Conservation (phyloP, 2,113 vertebrate genomes). For the Guaruba guarouba region DNA sequence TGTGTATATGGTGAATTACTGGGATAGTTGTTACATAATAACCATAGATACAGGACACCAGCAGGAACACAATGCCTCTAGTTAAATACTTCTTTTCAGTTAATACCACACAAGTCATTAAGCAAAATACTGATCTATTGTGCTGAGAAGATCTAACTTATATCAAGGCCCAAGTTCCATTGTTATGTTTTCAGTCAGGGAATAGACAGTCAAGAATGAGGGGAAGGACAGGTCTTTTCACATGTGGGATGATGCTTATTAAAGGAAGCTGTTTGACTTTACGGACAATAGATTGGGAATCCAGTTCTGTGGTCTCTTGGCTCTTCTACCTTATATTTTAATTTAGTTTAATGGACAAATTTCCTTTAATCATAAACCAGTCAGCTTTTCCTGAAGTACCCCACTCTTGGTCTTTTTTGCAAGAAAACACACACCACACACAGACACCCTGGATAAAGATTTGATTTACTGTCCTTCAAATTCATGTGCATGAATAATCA, state of each 20-base stretch:
- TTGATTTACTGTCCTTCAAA: not conserved
- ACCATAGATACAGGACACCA: not conserved
- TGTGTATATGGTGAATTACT: not conserved
- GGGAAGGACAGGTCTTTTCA: not conserved
- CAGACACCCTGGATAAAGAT: not conserved
- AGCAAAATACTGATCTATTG: not conserved
- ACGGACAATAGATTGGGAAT: not conserved
- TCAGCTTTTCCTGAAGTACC: not conserved
- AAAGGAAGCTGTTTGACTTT: not conserved
- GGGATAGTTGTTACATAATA: not conserved
- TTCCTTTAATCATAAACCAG: not conserved
- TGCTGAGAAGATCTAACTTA: not conserved
- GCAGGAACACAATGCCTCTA: not conserved
- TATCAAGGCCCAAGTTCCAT: not conserved
- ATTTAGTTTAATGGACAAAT: not conserved
- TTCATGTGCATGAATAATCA: not conserved
- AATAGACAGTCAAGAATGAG: not conserved
- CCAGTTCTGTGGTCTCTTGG: not conserved
- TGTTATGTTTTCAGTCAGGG: not conserved
- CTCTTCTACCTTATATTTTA: not conserved
- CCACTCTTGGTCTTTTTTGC: not conserved
- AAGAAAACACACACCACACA: not conserved
- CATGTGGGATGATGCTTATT: not conserved
- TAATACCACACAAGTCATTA: not conserved
- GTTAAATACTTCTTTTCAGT: not conserved